Conservation (phyloP, 2,888 invertebrate genomes). For the Lamproptera curius region DNA sequence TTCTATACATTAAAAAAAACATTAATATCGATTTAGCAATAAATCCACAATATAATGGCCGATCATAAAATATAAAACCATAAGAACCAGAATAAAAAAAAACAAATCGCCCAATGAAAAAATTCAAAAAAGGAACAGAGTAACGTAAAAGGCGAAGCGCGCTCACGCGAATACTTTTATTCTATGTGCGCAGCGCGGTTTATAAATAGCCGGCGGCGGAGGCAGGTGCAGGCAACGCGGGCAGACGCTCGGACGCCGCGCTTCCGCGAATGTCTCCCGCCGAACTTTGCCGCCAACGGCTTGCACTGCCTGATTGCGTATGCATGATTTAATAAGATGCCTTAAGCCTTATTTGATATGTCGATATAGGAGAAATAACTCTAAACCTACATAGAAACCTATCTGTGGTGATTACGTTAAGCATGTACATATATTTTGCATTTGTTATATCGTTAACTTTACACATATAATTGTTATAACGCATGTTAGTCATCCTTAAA, state of each 20-base stretch:
- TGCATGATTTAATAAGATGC: neutral
- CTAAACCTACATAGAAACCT: no score
- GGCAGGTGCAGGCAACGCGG: constrained; percentile 53
- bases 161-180: constrained; percentile 26
- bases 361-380: no score
- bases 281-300: constrained; percentile 18
- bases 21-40: no score
- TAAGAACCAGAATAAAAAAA: neutral
- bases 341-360: no score
- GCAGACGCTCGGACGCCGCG: constrained; percentile 70
- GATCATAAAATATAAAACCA: no score
- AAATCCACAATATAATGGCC: no score
- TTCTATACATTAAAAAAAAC: no score
- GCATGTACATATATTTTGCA: no score
- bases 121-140: constrained; percentile 14
- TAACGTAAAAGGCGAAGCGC: constrained; percentile 9
- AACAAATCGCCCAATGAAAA: neutral
- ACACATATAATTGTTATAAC: no score
- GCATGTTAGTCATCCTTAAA: no score
- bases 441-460: no score
- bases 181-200: constrained; percentile 56
- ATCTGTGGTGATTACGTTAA: no score
- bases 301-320: constrained; percentile 1
- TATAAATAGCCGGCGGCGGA: constrained; percentile 67
- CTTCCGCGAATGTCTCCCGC: constrained; percentile 58